phyloP scores from a whole-genome alignment of 2,113 vertebrate species.

The Gopherus flavomarginatus region DNA sequence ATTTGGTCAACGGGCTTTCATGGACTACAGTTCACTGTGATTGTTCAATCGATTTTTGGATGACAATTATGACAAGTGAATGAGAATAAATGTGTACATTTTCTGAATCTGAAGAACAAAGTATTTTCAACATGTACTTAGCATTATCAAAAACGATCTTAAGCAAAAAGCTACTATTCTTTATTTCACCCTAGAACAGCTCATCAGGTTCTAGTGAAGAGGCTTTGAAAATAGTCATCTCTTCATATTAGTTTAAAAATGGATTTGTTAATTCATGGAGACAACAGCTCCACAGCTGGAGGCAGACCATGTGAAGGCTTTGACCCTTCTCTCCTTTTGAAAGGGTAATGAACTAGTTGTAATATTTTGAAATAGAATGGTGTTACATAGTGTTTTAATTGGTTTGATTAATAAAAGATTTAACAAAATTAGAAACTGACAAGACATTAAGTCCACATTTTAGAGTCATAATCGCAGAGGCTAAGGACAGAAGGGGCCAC shows the following conservation, averaged over 20 bases:
- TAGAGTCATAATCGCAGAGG: neutral
- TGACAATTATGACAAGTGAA: slow-evolving; percentile 29
- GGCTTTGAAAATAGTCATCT: neutral
- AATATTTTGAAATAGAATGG: neutral
- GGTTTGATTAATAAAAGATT: neutral
- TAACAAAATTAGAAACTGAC: neutral
- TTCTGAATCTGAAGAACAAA: neutral
- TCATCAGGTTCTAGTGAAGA: neutral
- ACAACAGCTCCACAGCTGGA: neutral
- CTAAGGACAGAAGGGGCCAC: neutral
- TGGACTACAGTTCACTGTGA: neutral
- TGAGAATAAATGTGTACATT: neutral
- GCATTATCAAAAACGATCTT: neutral
- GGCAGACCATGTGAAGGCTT: neutral
- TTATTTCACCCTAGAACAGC: neutral
- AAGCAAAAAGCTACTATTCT: neutral
- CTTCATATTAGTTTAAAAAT: neutral
- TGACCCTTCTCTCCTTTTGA: neutral
- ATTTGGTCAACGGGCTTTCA: slow-evolving; percentile 22
- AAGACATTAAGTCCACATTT: neutral
- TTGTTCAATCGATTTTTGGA: slow-evolving; percentile 20
- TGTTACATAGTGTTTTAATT: neutral
- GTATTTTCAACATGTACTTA: neutral
- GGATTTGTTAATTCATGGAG: neutral
- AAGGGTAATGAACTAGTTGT: neutral